phyloP scores from a whole-genome alignment of 1,140 invertebrate genomes.

The Hesperophylax magnus region DNA sequence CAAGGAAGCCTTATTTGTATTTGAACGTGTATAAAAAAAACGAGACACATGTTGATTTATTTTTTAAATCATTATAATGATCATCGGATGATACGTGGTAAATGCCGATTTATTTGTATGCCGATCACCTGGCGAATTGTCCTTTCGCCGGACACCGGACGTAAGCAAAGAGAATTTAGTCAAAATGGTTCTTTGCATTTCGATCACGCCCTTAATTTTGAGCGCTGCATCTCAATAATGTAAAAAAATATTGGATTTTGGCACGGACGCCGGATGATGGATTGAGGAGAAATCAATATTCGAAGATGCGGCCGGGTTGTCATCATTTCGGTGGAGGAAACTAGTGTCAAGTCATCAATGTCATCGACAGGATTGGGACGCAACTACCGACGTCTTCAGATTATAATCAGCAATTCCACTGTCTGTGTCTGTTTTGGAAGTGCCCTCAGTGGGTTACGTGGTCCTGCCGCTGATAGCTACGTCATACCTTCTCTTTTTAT shows the following conservation, averaged over 20 bases:
- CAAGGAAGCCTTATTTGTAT: too few relatives aligned
- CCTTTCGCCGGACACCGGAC: background rate
- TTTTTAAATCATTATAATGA: too few relatives aligned
- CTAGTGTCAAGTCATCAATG: background rate
- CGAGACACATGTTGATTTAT: too few relatives aligned
- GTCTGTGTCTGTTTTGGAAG: background rate
- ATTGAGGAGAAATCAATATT: slow-evolving; percentile 15
- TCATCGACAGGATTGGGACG: background rate
- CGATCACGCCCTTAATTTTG: slow-evolving; percentile 1
- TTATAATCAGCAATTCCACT: slow-evolving; percentile 2
- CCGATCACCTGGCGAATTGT: too few relatives aligned
- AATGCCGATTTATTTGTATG: too few relatives aligned
- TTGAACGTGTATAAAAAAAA: too few relatives aligned
- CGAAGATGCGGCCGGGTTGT: background rate
- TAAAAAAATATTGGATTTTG: background rate
- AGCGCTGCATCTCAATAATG: background rate
- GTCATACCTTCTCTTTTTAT: too few relatives aligned
- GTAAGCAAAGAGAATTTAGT: background rate
- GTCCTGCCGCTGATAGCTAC: too few relatives aligned
- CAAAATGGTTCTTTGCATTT: slow-evolving; percentile 11
- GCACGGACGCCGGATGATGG: background rate
- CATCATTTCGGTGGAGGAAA: background rate
- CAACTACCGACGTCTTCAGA: background rate
- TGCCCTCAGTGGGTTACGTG: background rate
- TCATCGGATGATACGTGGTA: too few relatives aligned